Base-by-base conservation (phyloP, 1,140 invertebrate genomes). In the Drosophila arizonae region DNA sequence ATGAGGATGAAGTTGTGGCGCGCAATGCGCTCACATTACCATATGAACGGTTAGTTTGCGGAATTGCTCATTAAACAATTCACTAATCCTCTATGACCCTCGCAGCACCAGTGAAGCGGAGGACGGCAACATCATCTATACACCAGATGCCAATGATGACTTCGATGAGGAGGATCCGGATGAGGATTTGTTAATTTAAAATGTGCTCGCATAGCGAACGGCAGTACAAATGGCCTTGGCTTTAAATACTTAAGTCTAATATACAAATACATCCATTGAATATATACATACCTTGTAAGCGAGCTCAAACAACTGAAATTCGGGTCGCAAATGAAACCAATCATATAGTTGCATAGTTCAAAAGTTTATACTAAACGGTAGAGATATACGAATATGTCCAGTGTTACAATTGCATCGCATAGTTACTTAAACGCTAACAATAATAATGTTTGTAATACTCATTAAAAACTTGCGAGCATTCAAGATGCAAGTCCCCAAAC, bases 111-210 rank as follows among this genome's bases (percentile, higher is more conserved):
- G 76, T 54, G 81, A 76, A 55, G 79, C 85, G 6, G 76, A 78
- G n/a, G 77, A 87, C 62, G 92, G 92, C 8, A 92, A 92, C 71
- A 94, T 94, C 55, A 90, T 93, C 46, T 94, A 94, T 71, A 91
- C 91, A 36, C 93, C 93, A 17, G 93, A 94, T 78, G 87, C 90
- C 57, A 70, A 91, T 26, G 93, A 94, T 81, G 93, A 94, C 86
- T 91, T 93, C 5, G 93, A 94, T 73, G 93, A 93, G 51, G 93
- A 94, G 81, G 93, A 94, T 92, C 93, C 93, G 11, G 93, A 94
- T 79, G 81, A 90, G 65, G 81, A 90, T 84, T 72, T 90, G 9
- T 73, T 77, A 51, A 89, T 90, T 54, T 89, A 86, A 48, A 62
- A 30, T 15, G 63, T 68, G 58, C 50, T 45, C 65, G 43, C 43